Conservation (phyloP, 2,797 vertebrate species). For the Potorous gilbertii region DNA sequence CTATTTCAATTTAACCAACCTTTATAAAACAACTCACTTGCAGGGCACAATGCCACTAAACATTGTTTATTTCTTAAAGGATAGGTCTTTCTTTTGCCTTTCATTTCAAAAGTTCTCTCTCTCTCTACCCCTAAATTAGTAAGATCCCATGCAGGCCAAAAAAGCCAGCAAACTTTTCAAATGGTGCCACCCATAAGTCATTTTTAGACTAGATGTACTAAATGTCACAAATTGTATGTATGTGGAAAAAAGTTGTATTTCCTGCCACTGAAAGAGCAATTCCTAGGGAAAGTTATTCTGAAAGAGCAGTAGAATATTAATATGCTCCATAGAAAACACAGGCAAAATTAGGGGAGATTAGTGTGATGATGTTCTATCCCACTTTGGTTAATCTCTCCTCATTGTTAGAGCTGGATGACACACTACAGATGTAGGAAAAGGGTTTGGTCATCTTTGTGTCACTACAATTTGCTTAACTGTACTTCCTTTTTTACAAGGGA, state of each 20-base stretch:
- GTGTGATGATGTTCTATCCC: neutral
- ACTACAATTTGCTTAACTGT: neutral
- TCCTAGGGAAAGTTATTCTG: neutral
- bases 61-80: neutral
- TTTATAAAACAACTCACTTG: neutral
- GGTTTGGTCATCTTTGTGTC: neutral
- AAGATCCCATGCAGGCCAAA: conserved; percentile 16
- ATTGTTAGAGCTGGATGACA: neutral
- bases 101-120: neutral
- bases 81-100: neutral
- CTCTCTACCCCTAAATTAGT: neutral
- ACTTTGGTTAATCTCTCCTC: neutral
- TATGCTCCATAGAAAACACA: neutral
- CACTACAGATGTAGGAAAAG: neutral
- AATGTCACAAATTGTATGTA: accelerated
- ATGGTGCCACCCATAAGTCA: neutral
- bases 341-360: neutral
- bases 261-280: neutral
- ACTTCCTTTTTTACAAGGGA: neutral
- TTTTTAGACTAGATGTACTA: neutral
- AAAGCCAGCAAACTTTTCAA: neutral
- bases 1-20: neutral
- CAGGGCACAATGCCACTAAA: neutral
- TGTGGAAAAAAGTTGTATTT: neutral
- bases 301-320: neutral